A percentile compares a stretch with the other conserved stretches of the same genome.
Conservation (phyloP, 1,140 invertebrate species). For the Sitobion miscanthi region DNA sequence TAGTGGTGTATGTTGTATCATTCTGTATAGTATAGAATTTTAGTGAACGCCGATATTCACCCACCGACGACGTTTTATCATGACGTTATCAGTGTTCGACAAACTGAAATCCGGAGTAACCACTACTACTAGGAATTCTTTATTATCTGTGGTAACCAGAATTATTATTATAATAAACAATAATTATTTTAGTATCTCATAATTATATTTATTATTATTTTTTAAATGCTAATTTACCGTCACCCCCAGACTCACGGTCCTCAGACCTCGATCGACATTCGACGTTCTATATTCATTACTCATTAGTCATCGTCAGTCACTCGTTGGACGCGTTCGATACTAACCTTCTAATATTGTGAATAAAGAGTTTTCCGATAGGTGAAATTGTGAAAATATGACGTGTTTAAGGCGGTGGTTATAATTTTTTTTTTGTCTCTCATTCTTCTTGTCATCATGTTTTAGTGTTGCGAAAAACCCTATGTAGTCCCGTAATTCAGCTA, state of each 20-base stretch:
- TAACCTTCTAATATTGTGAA: neutral
- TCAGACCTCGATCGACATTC: neutral
- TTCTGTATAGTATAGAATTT: no score
- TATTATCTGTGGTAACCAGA: slow-evolving; percentile 2
- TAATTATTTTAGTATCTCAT: neutral
- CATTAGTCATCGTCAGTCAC: neutral
- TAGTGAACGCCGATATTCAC: neutral
- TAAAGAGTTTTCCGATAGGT: neutral
- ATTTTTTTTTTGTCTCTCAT: neutral
- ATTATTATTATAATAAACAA: neutral
- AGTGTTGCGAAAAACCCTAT: neutral
- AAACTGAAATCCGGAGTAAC: slow-evolving; percentile 24
- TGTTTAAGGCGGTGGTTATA: neutral
- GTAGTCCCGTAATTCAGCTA: neutral
- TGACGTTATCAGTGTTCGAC: slow-evolving; percentile 27
- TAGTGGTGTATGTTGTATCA: neutral
- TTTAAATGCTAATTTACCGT: neutral
- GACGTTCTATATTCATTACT: neutral
- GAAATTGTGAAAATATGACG: neutral
- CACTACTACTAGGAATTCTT: neutral
- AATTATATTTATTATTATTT: neutral
- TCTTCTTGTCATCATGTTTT: neutral
- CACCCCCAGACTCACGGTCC: neutral
- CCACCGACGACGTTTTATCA: slow-evolving; percentile 19
- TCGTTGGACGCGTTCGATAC: neutral